Evolutionary conservation across 1,140 invertebrate species (phyloP).

Genomic region (Tetragonula clypearis): DNA sequence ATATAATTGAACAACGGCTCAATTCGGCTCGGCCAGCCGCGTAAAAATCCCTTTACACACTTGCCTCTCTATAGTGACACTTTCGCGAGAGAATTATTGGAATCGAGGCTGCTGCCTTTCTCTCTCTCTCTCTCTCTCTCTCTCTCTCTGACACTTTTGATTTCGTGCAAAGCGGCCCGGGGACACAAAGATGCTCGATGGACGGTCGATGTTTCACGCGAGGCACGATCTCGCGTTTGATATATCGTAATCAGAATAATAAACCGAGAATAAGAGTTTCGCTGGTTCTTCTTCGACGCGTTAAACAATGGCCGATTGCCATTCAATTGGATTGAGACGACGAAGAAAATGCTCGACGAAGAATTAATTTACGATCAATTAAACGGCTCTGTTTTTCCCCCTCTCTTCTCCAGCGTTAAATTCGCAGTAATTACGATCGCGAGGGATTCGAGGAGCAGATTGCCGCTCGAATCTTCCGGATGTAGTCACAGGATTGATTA

Average conservation of each 20-base stretch:
- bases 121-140: too few species aligned
- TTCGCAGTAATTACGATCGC: constrained; percentile 21
- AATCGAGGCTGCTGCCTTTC: background rate
- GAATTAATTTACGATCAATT: constrained; percentile 27
- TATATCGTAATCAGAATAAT: background rate
- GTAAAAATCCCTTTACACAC: constrained; percentile 14
- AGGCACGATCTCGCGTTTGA: background rate
- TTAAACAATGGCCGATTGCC: background rate
- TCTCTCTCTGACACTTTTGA: too few species aligned
- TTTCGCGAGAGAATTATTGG: constrained; percentile 8
- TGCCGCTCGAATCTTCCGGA: constrained; percentile 1
- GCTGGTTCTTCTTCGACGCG: background rate
- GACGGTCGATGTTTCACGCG: background rate
- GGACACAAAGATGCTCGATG: background rate
- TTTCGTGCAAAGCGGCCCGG: background rate
- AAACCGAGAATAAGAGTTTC: background rate
- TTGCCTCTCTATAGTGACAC: background rate
- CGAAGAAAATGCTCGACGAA: background rate
- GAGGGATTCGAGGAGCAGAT: constrained; percentile 13
- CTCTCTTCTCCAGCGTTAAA: constrained; percentile 12
- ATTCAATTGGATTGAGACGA: background rate
- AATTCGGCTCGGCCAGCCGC: background rate
- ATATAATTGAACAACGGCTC: constrained; percentile 23
- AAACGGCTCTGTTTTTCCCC: constrained; percentile 14
- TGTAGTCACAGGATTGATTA: background rate